Percentiles rank a stretch among this genome's conserved stretches.
Conservation (phyloP, 1,140 invertebrate genomes). For the Cotesia glomerata region DNA sequence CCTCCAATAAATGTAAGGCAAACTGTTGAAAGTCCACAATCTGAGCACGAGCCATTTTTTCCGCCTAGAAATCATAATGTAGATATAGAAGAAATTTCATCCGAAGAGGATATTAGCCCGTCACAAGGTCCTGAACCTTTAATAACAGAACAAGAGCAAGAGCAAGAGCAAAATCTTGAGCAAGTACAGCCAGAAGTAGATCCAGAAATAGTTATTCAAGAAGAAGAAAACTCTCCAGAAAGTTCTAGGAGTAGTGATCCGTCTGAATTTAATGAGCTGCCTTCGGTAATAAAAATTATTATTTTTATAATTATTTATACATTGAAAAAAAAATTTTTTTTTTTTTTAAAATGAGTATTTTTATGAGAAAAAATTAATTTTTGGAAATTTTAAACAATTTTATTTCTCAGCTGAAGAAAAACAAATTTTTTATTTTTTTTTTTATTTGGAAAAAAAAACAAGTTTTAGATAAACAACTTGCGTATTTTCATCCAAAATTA, state of each 20-base stretch:
- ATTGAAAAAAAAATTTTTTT: not conserved
- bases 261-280: not conserved
- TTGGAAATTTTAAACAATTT: too few relatives aligned
- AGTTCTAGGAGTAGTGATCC: not conserved
- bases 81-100: slow-evolving; percentile 49
- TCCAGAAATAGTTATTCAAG: not conserved
- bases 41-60: not conserved
- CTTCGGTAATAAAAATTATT: slow-evolving; percentile 1
- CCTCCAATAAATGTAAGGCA: slow-evolving; percentile 25
- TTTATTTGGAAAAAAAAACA: too few relatives aligned
- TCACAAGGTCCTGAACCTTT: slow-evolving; percentile 46
- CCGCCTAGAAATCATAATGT: slow-evolving; percentile 26
- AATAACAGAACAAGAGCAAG: slow-evolving; percentile 47
- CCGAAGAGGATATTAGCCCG: slow-evolving; percentile 35
- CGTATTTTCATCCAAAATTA: too few relatives aligned
- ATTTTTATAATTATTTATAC: slow-evolving; percentile 13
- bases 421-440: too few relatives aligned
- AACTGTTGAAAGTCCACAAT: slow-evolving; percentile 25
- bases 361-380: too few relatives aligned
- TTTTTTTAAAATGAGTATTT: too few relatives aligned
- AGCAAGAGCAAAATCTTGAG: slow-evolving; percentile 15
- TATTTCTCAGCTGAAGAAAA: too few relatives aligned
- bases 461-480: too few relatives aligned
- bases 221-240: not conserved
- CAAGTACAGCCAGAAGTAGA: not conserved